phyloP scores from a whole-genome alignment of 2,888 invertebrate genomes.

The Sepioteuthis lessoniana region DNA sequence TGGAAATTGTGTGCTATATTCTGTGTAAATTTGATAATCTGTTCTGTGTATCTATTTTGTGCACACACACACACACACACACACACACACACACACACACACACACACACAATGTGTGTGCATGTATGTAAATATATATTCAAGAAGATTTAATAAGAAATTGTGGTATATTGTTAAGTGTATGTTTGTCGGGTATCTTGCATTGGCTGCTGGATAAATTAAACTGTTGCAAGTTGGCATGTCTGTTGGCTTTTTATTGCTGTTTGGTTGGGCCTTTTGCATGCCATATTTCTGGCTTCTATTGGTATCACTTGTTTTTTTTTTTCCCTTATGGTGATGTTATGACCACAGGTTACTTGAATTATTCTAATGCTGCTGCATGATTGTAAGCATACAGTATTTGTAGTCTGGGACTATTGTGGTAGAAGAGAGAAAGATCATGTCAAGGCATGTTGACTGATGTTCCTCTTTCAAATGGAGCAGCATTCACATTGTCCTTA shows the following conservation, averaged over 20 bases:
- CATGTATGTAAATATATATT: neutral
- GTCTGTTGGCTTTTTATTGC: neutral
- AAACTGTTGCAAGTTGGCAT: neutral
- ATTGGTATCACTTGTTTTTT: neutral
- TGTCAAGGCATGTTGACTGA: neutral
- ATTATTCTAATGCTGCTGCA: neutral
- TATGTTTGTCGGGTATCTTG: neutral
- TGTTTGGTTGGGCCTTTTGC: neutral
- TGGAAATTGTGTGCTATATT: no score
- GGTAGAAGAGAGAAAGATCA: neutral
- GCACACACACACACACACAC: no score
- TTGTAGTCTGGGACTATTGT: neutral
- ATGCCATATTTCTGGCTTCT: neutral
- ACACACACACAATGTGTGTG: no score
- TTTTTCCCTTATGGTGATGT: neutral
- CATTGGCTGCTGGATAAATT: neutral
- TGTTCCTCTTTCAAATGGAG: neutral
- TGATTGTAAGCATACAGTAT: neutral
- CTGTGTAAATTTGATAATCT: no score
- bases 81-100: no score
- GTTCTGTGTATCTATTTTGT: no score
- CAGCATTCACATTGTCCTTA: constrained; percentile 42
- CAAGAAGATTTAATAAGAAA: neutral
- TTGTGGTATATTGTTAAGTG: neutral
- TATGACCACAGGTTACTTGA: neutral